A percentile compares a stretch with the other conserved stretches of the same genome.
Evolutionary conservation across 1,140 invertebrate genomes (phyloP).

Genomic region (Nasonia giraulti): DNA sequence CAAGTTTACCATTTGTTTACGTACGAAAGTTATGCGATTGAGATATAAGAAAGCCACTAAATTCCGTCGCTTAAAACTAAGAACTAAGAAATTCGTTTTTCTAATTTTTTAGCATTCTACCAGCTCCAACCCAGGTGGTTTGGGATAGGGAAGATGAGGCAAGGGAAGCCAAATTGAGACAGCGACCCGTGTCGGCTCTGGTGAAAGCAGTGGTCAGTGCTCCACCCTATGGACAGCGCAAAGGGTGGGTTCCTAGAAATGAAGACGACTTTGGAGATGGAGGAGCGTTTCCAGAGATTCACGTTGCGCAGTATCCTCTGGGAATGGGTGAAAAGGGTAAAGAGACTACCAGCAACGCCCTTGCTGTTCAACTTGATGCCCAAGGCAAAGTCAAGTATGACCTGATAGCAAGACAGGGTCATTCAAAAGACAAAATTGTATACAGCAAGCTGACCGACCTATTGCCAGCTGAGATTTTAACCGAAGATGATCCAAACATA

Average conservation of each 20-base stretch:
- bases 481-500: slow-evolving; percentile 92
- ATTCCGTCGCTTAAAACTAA: too few relatives aligned
- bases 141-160: slow-evolving; percentile 93
- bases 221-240: slow-evolving; percentile 97
- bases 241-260: slow-evolving; percentile 94
- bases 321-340: slow-evolving; percentile 86
- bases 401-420: slow-evolving; percentile 94
- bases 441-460: slow-evolving; percentile 97
- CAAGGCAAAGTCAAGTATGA: slow-evolving; percentile 98
- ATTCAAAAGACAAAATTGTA: slow-evolving; percentile 97
- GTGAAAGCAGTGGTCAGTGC: slow-evolving; percentile 89
- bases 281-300: slow-evolving; percentile 98
- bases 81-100: not conserved
- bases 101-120: slow-evolving; percentile 80
- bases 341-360: slow-evolving; percentile 88
- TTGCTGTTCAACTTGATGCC: slow-evolving; percentile 95
- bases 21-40: too few relatives aligned
- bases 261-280: slow-evolving; percentile 95
- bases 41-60: not conserved
- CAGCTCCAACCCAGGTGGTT: slow-evolving; percentile 87
- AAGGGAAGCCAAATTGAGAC: slow-evolving; percentile 76
- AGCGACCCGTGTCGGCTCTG: slow-evolving; percentile 80
- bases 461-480: slow-evolving; percentile 92
- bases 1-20: too few relatives aligned
- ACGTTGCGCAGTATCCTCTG: slow-evolving; percentile 96